Evolutionary conservation across 2,797 vertebrate genomes (phyloP).

Genomic region (Lagorchestes hirsutus): DNA sequence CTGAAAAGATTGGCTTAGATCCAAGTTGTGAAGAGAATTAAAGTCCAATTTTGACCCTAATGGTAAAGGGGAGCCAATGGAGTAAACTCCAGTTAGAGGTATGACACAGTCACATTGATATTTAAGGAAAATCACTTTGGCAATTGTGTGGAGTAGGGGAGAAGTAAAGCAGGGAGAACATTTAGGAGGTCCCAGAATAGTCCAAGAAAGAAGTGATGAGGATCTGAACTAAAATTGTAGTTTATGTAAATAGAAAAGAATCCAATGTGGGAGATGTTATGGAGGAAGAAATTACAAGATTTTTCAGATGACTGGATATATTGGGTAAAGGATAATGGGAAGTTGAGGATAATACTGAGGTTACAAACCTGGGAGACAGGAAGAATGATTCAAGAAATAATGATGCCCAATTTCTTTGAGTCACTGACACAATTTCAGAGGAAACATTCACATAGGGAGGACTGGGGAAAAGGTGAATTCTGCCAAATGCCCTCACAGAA

Average conservation of each 20-base stretch:
- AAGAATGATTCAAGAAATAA: neutral
- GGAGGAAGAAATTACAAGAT: neutral
- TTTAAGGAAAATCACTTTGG: neutral
- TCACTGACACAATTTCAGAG: conserved; percentile 4
- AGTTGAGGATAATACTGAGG: neutral
- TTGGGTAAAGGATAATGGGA: neutral
- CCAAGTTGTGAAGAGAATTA: neutral
- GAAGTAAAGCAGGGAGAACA: neutral
- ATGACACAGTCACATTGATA: neutral
- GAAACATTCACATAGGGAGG: neutral
- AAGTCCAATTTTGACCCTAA: neutral
- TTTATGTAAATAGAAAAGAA: neutral
- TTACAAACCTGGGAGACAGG: neutral
- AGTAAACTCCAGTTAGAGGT: neutral
- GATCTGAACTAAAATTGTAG: neutral
- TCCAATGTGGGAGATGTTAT: neutral
- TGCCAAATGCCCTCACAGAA: neutral
- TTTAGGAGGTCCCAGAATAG: neutral
- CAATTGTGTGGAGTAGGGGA: neutral
- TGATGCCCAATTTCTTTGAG: conserved; percentile 8
- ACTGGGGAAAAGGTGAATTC: neutral
- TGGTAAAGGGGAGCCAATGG: neutral
- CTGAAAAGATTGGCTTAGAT: neutral
- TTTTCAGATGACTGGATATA: neutral
- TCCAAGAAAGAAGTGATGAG: neutral